Percentiles rank a stretch among this genome's conserved stretches.
Evolutionary conservation across 2,888 invertebrate genomes (phyloP).

Genomic region (Spisula solida): DNA sequence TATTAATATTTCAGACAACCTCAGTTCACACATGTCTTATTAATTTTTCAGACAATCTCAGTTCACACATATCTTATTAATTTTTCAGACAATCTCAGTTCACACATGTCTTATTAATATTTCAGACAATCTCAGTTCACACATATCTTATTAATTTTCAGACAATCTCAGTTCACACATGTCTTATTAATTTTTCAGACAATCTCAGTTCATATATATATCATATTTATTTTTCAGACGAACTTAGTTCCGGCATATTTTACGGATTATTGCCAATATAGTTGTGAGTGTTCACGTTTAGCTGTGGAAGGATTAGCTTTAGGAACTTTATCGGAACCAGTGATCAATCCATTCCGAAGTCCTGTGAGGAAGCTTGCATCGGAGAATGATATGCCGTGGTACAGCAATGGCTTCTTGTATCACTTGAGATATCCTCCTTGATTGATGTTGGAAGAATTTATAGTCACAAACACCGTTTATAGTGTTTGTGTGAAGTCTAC

Average conservation of each 20-base stretch:
- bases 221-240: slow-evolving; percentile 69
- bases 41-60: too few relatives aligned
- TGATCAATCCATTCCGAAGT: slow-evolving; percentile 84
- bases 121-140: too few relatives aligned
- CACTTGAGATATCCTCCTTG: slow-evolving; percentile 65
- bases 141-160: too few relatives aligned
- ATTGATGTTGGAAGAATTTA: neutral
- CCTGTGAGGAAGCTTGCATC: slow-evolving; percentile 80
- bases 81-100: too few relatives aligned
- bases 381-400: slow-evolving; percentile 83
- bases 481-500: too few relatives aligned
- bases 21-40: too few relatives aligned
- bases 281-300: slow-evolving; percentile 77
- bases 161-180: too few relatives aligned
- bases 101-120: too few relatives aligned
- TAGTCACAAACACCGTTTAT: too few relatives aligned
- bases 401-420: slow-evolving; percentile 84
- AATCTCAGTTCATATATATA: too few relatives aligned
- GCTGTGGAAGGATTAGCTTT: slow-evolving; percentile 72
- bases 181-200: too few relatives aligned
- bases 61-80: neutral
- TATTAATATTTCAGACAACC: too few relatives aligned
- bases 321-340: slow-evolving; percentile 73
- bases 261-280: slow-evolving; percentile 85
- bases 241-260: slow-evolving; percentile 80